phyloP scores from a whole-genome alignment of 2,888 invertebrate species.

The Callyntrura sp. region DNA sequence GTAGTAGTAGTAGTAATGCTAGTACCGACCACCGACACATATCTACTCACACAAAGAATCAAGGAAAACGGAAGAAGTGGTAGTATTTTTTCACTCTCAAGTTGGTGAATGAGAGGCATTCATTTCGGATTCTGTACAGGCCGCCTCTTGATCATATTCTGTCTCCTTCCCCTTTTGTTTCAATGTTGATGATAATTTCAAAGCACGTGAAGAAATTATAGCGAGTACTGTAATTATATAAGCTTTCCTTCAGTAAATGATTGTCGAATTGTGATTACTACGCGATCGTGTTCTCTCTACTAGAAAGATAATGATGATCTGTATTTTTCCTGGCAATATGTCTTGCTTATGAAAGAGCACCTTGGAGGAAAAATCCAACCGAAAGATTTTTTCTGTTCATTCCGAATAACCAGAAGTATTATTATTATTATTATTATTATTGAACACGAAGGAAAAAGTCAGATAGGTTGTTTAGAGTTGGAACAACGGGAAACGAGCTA shows the following conservation, averaged over 20 bases:
- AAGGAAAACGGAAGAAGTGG: conserved; percentile 11
- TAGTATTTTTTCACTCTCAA: not conserved
- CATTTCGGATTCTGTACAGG: conserved; percentile 54
- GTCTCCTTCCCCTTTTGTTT: conserved; percentile 60
- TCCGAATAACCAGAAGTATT: conserved; percentile 38
- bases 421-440: not conserved
- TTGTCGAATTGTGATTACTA: conserved; percentile 46
- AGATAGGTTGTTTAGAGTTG: not conserved
- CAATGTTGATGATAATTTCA: conserved; percentile 59
- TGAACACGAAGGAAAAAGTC: not conserved
- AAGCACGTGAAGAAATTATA: conserved; percentile 65
- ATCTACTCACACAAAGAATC: not conserved
- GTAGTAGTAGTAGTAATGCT: not conserved
- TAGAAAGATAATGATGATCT: conserved; percentile 19
- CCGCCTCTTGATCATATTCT: conserved; percentile 56
- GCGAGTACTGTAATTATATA: conserved; percentile 49
- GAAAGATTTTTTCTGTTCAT: not conserved
- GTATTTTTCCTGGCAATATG: not conserved
- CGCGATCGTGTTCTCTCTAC: not conserved
- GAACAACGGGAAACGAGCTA: not conserved
- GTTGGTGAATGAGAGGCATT: conserved; percentile 53
- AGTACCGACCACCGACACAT: conserved; percentile 4
- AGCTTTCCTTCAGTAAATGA: conserved; percentile 40
- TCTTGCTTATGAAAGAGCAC: not conserved
- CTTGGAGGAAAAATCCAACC: not conserved